Conservation (phyloP, 2,113 vertebrate species). For the Lamprotornis superbus region DNA sequence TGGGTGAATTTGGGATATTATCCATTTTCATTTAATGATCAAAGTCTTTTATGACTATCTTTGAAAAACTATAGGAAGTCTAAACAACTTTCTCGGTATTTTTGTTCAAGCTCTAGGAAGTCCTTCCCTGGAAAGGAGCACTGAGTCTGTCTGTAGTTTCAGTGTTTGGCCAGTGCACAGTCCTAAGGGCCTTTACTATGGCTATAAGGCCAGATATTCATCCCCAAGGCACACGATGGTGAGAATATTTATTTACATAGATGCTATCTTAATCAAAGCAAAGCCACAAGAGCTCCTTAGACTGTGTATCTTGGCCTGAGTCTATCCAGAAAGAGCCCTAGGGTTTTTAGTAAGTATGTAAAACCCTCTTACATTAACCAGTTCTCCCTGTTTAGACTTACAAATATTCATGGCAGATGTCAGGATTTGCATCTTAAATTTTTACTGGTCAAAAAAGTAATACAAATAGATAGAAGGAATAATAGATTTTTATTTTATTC, state of each 20-base stretch:
- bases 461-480: not conserved
- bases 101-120: not conserved
- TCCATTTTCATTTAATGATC: slow-evolving; percentile 1
- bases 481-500: slow-evolving; percentile 1
- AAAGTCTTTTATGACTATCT: not conserved
- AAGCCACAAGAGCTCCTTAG: slow-evolving; percentile 24
- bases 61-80: not conserved
- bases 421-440: slow-evolving; percentile 10
- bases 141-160: not conserved
- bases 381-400: not conserved
- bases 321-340: not conserved
- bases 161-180: not conserved
- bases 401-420: not conserved
- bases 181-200: not conserved
- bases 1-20: not conserved
- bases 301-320: slow-evolving; percentile 29
- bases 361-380: not conserved
- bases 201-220: slow-evolving; percentile 16
- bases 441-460: not conserved
- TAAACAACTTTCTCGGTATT: not conserved
- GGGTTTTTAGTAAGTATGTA: slow-evolving; percentile 8
- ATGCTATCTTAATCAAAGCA: slow-evolving; percentile 34
- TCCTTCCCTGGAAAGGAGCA: not conserved
- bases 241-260: slow-evolving; percentile 41
- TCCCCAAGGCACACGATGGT: not conserved